Evolutionary conservation across 2,888 invertebrate genomes (phyloP).

Genomic region (Unio delphinus): DNA sequence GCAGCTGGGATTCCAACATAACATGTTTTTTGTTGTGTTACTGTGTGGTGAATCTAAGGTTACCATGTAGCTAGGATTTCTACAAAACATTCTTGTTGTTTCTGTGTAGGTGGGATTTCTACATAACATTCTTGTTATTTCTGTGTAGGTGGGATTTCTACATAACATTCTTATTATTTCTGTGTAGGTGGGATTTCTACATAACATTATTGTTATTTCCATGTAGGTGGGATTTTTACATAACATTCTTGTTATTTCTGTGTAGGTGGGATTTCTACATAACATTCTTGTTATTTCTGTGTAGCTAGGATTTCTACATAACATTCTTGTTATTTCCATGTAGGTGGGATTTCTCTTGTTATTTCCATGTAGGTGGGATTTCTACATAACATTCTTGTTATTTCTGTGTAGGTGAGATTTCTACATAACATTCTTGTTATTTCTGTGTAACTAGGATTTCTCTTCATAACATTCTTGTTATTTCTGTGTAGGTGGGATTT

Average conservation of each 20-base stretch:
- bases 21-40: too few relatives aligned
- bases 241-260: background rate
- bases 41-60: too few relatives aligned
- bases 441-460: conserved; percentile 14
- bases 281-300: conserved; percentile 1
- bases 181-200: conserved; percentile 14
- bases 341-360: conserved; percentile 12
- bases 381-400: background rate
- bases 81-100: background rate
- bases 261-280: conserved; percentile 14
- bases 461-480: background rate
- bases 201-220: background rate
- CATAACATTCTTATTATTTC: background rate
- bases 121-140: background rate
- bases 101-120: conserved; percentile 14
- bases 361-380: conserved; percentile 15
- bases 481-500: background rate
- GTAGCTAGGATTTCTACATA: conserved; percentile 10
- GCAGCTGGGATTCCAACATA: too few relatives aligned
- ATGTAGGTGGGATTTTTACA: conserved; percentile 13
- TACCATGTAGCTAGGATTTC: too few relatives aligned
- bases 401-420: conserved; percentile 14
- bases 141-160: conserved; percentile 13
- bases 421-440: background rate
- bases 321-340: conserved; percentile 1